Percentiles rank a stretch among this genome's conserved stretches.
phyloP scores from a whole-genome alignment of 2,888 invertebrate genomes.

The Agriopis leucophaearia region DNA sequence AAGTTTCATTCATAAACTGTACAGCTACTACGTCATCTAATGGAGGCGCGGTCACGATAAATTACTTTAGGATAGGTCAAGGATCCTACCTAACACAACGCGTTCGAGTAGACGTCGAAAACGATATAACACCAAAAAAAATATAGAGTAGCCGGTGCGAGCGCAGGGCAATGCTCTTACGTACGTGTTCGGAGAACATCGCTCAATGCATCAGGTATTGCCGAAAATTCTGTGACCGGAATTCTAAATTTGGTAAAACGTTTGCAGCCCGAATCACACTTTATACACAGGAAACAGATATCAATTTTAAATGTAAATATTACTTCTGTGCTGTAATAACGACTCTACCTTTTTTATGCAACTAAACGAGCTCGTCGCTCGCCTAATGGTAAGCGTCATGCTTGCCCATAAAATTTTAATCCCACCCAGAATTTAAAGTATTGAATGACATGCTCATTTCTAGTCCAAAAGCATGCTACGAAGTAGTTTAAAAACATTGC shows the following conservation, averaged over 20 bases:
- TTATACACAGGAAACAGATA: not conserved
- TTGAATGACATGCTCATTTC: no score
- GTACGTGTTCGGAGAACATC: slow-evolving; percentile 72
- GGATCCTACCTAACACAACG: slow-evolving; percentile 67
- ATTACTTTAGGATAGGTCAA: slow-evolving; percentile 83
- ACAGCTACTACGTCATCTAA: slow-evolving; percentile 38
- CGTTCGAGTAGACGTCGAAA: slow-evolving; percentile 72
- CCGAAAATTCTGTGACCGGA: slow-evolving; percentile 65
- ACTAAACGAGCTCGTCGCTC: no score
- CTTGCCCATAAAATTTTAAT: no score
- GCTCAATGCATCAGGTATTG: slow-evolving; percentile 61
- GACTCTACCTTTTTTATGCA: no score
- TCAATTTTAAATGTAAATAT: not conserved
- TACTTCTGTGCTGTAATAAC: not conserved
- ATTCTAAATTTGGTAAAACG: slow-evolving; percentile 63
- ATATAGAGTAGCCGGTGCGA: slow-evolving; percentile 56
- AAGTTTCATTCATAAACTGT: slow-evolving; percentile 11
- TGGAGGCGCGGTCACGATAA: slow-evolving; percentile 60
- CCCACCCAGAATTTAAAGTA: no score
- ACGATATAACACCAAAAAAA: slow-evolving; percentile 66
- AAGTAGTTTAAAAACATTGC: no score
- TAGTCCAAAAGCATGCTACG: no score
- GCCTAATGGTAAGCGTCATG: no score
- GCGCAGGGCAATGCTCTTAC: slow-evolving; percentile 77
- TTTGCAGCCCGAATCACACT: slow-evolving; percentile 43